Evolutionary conservation across 2,888 invertebrate species (phyloP).

Genomic region (Phyllotreta cruciferae): DNA sequence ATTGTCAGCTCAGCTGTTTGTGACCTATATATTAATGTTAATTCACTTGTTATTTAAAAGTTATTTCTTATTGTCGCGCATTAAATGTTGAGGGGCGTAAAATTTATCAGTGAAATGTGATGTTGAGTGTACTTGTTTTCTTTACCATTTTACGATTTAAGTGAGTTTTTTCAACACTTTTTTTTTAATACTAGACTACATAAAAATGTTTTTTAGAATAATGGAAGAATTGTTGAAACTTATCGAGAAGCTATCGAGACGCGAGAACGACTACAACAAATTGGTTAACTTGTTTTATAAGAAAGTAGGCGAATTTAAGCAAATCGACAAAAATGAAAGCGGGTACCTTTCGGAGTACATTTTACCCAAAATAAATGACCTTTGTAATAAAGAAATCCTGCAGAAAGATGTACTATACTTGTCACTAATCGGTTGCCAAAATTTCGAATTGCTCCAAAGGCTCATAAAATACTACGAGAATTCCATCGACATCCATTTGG

Average conservation of each 20-base stretch:
- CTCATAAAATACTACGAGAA: slow-evolving; percentile 48
- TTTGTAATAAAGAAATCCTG: slow-evolving; percentile 44
- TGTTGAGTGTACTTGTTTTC: not conserved
- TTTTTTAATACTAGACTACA: not conserved
- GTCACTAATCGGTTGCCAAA: slow-evolving; percentile 46
- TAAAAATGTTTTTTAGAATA: slow-evolving; percentile 20
- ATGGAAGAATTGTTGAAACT: slow-evolving; percentile 37
- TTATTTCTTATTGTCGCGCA: too few species aligned
- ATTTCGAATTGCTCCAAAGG: slow-evolving; percentile 45
- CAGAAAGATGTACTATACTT: slow-evolving; percentile 50
- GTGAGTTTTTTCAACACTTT: not conserved
- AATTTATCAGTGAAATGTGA: not conserved
- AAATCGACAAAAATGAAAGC: slow-evolving; percentile 35
- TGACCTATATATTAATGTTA: too few species aligned
- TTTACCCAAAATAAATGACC: slow-evolving; percentile 46
- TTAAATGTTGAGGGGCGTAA: too few species aligned
- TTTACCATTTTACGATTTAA: not conserved
- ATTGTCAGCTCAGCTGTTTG: too few species aligned
- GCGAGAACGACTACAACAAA: slow-evolving; percentile 22
- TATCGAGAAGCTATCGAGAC: slow-evolving; percentile 29
- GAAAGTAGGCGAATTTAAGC: slow-evolving; percentile 31
- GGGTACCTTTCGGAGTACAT: slow-evolving; percentile 41
- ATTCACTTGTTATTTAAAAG: too few species aligned
- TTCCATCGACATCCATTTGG: slow-evolving; percentile 46
- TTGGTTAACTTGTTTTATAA: slow-evolving; percentile 31